These are phyloP conservation scores for Proteles cristata DNA, from an alignment of 2,113 vertebrate genomes.

Conservation along the genomic window DNA sequence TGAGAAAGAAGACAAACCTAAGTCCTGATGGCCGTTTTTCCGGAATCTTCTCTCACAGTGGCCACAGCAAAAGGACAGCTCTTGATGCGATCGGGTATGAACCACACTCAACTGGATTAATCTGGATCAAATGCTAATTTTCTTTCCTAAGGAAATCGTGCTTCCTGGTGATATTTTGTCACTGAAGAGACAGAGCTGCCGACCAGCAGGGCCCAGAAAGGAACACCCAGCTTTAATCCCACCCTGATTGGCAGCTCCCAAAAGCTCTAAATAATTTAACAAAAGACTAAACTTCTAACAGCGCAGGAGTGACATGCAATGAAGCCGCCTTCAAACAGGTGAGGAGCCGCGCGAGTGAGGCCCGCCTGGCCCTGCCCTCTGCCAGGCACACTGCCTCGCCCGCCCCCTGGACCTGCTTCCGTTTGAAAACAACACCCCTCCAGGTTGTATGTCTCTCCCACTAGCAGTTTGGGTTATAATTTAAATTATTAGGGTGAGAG, in stretches of 20 bases:
- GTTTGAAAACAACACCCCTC: slow-evolving; percentile 68
- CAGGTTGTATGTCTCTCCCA: not conserved
- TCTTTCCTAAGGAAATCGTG: slow-evolving; percentile 8
- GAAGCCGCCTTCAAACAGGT: slow-evolving; percentile 85
- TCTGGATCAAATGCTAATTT: slow-evolving; percentile 62
- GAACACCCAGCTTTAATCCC: slow-evolving; percentile 84
- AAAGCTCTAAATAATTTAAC: slow-evolving; percentile 89
- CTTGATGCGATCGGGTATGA: not conserved
- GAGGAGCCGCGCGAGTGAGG: slow-evolving; percentile 71
- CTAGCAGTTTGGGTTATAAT: slow-evolving; percentile 34
- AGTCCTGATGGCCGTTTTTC: not conserved
- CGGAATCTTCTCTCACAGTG: not conserved
- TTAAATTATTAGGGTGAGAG: slow-evolving; percentile 53
- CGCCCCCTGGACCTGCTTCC: slow-evolving; percentile 41
- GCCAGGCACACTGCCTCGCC: slow-evolving; percentile 65
- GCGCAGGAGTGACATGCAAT: slow-evolving; percentile 78
- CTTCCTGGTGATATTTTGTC: slow-evolving; percentile 71
- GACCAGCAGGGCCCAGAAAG: slow-evolving; percentile 33
- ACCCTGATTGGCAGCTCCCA: slow-evolving; percentile 83
- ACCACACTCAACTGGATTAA: not conserved
- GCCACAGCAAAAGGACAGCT: not conserved
- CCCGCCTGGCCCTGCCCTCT: fast-evolving
- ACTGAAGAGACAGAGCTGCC: slow-evolving; percentile 66
- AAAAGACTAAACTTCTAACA: slow-evolving; percentile 89
- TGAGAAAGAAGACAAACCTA: not conserved